Base-by-base conservation (phyloP, 2,888 invertebrate species). In the Nomada lathburiana region DNA sequence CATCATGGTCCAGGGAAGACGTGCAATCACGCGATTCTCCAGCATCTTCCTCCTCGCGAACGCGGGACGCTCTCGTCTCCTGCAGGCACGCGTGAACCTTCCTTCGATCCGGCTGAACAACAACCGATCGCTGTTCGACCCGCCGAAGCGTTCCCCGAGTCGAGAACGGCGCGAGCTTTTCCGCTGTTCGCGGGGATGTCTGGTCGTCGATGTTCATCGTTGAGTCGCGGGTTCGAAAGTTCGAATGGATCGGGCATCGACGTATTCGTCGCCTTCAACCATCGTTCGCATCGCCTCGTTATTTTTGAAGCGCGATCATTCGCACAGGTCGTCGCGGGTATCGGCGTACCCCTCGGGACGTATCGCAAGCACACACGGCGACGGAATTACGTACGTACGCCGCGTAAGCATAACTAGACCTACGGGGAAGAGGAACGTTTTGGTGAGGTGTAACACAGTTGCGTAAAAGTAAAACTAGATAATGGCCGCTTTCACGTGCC, bases 1-100 rank as follows among this genome's bases (percentile, higher is more conserved):
- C 94, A 94, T 94, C 92, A 93, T 93, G 93, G 92, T 93, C 93
- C 93, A 91, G 89, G 88, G 89, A 92, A 93, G 93, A 93, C 93
- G 93, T 93, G 93, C 93, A 93, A 94, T 93, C 93, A 93, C 89
- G 91, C 91, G 88, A 86, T 84, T 87, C 88, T 83, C 74, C 85
- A 82, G 83, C 84, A 86, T 86, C 87, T 75, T 80, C 72, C 74
- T 62, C 68, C 65, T 69, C 75, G 69, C 50, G 63, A 29, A 47
- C 42, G 44, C 63, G 44, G 76, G 69, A 81, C 78, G 75, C 75
- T 74, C 57, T 69, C 69, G 78, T 81, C 82, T 82, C 85, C 72
- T 47, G 63, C 62, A 76, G 82, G 82, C 85, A 82, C 87, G 75
- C 85, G 83, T 78, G 62, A 67, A 65, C 62, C 62, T 73, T 73